Evolutionary conservation across 2,888 invertebrate species (phyloP), one percentile per base, ranked within the genome.

Genomic region (Buathra laborator): DNA sequence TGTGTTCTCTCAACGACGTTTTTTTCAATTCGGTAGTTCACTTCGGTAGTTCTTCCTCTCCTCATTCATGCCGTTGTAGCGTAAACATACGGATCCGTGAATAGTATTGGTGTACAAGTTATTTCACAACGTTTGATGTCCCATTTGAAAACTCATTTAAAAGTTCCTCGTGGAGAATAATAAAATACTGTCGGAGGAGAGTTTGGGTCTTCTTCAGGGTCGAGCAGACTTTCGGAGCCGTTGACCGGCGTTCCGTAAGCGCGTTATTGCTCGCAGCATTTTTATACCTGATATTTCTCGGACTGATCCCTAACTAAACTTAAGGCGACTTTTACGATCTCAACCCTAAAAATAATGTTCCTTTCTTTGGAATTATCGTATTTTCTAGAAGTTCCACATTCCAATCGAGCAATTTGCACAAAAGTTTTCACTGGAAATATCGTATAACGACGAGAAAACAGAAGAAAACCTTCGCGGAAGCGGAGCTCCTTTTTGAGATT

Each of bases 1-100:
- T 70, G 48, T 79, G 64, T 81, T 78, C 68, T 62, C 74, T 64
- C 74, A 59, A 53, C 78, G 75, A 48, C 70, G 70, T 82, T 67
- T 77, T 77, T 70, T 68, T 16, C 46, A 56, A 44, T 67, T 77
- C 64, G 64, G 62, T 46, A 59, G 62, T 44, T 74, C 74, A 74
- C 74, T 74, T 74, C 62, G 37, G 37, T 37, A 74, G 62, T 44
- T 62, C 64, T 48, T 48, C 44, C 56, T 56, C 19, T 5, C 62
- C 48, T n/a, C 32, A 74, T 74, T 32, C 32, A 62, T 43, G 10
- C n/a, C 14, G 9, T 12, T 43, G 19, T 14, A 16, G 14, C n/a
- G 3, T 37, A 14, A 32, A 62, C 29, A 37, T 6, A 32, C n/a
- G 37, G 3, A n/a, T 37, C n/a, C 7, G 32, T 32, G 5, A 32